Evolutionary conservation across 2,888 invertebrate genomes (phyloP), one percentile per base, ranked within the genome.

Genomic region (Pogonocherus hispidulus): DNA sequence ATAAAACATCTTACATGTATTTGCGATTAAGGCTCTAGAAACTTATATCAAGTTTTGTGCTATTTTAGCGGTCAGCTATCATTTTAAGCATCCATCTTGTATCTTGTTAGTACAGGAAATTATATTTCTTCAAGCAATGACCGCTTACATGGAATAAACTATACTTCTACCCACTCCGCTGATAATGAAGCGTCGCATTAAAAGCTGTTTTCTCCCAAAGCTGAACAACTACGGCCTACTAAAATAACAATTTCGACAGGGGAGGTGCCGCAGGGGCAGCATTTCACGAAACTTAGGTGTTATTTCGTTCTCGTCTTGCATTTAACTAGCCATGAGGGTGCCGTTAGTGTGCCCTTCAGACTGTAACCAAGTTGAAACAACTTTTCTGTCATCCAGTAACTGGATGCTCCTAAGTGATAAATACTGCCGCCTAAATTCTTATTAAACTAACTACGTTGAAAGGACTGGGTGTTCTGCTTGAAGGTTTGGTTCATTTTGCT

Each of bases 251-350:
- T 72, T 72, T 67, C 59, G 37, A 66, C 62, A 57, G 52, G 47
- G 51, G 63, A 60, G 66, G 18, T 27, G 56, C 66, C 66, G 49
- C 68, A 60, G 65, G 63, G 66, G 63, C 62, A 27, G 32, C 63
- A 63, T 72, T 63, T 72, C 64, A 11, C 37, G 56, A 65, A 65
- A 52, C 47, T 69, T 72, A 74, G 73, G 72, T 74, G 73, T 71
- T 71, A 73, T 75, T 76, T 73, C 68, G 66, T 63, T 65, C 67
- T 57, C 66, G 66, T 37, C 70, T 69, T 67, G 68, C 66, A 66
- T 67, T 65, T 68, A 74, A 75, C 72, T 77, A 74, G 76, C 70
- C 77, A 72, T 73, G 69, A 66, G 77, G 77, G 77, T 74, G 76
- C 71, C 60, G 68, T 77, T 75, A 27, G 52, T 22, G 59, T 56